Base-by-base conservation (phyloP, 2,888 invertebrate species). In the Pediacus dermestoides region DNA sequence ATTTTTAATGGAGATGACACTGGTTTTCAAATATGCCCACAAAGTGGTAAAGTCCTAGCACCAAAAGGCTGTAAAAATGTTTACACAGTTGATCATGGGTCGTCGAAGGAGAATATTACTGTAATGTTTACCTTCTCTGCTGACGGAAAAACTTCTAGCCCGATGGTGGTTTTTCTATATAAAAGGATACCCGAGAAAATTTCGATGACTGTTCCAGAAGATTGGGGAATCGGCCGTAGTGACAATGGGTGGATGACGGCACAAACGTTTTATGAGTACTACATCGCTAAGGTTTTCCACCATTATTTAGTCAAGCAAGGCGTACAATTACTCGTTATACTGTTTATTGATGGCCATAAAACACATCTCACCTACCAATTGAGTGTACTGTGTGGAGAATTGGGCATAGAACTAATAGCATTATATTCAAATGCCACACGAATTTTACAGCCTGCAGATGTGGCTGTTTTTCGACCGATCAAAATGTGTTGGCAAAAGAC, bases 191-290 rank as follows among this genome's bases (percentile, higher is more conserved):
- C 54, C 21, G 48, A 52, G 30, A 35, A 21, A 31, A 25, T 44
- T 41, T 44, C 52, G 40, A 42, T 33, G 21, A 16, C 34, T 15
- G 33, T 45, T 16, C 37, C 45, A 27, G 16, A 16, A 9, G 46
- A 40, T 6, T 60, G 59, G 60, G 58, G 53, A 15, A 43, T 53
- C 25, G 58, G 55, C 4, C 34, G 53, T 37, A 49, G 49, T 34
- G 59, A 59, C n/a, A 58, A 53, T 46, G 60, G 60, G 2, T 58
- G 58, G 57, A 62, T 59, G 61, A 61, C 54, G 7, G 37, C 51
- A 9, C 48, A 55, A 46, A 47, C 51, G 6, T 60, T 60, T 44
- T 59, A 52, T 39, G 52, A 59, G 32, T 59, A 55, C 12, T 34
- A 30, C 31, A 51, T 60, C 22, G 52, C 34, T 16, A 58, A 58